Percentiles rank a stretch among this genome's conserved stretches.
Evolutionary conservation across 64 coral and sea anemone species (phyloP).

Genomic region (Montipora sp.): DNA sequence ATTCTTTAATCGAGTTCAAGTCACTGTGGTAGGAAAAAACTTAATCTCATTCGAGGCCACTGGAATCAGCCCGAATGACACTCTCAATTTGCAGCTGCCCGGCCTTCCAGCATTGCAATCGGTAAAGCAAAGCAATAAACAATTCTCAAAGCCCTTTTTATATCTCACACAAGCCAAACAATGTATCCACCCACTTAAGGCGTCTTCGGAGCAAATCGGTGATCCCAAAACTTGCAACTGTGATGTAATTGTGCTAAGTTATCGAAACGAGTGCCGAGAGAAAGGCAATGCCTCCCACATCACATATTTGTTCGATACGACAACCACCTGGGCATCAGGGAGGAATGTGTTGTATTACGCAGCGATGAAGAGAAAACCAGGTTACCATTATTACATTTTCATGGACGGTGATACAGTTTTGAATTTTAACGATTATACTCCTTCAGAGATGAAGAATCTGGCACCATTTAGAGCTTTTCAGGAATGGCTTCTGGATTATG

Average conservation of each 20-base stretch:
- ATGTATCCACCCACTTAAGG: slow-evolving; percentile 34
- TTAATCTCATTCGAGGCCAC: too few species aligned
- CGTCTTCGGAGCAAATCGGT: slow-evolving; percentile 8
- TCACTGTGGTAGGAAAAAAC: neutral
- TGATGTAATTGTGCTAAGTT: slow-evolving; percentile 69
- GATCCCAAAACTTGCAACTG: slow-evolving; percentile 47
- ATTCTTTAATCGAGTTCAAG: neutral
- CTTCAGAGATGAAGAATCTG: neutral
- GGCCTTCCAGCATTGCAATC: neutral
- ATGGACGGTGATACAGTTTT: slow-evolving; percentile 49
- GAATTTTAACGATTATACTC: slow-evolving; percentile 1
- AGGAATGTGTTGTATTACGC: slow-evolving; percentile 43
- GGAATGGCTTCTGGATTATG: slow-evolving; percentile 49
- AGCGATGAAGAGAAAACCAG: slow-evolving; percentile 8
- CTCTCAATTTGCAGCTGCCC: neutral
- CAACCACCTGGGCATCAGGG: slow-evolving; percentile 50
- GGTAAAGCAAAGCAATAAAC: neutral
- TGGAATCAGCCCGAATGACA: too few species aligned
- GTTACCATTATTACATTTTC: slow-evolving; percentile 64
- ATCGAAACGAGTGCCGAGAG: neutral
- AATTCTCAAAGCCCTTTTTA: slow-evolving; percentile 30
- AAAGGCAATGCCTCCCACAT: slow-evolving; percentile 7
- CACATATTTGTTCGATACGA: slow-evolving; percentile 43
- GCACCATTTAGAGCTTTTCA: slow-evolving; percentile 28
- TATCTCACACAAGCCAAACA: slow-evolving; percentile 52